Evolutionary conservation across 2,797 vertebrate genomes (phyloP).

Genomic region (Pyrocephalus nanus): DNA sequence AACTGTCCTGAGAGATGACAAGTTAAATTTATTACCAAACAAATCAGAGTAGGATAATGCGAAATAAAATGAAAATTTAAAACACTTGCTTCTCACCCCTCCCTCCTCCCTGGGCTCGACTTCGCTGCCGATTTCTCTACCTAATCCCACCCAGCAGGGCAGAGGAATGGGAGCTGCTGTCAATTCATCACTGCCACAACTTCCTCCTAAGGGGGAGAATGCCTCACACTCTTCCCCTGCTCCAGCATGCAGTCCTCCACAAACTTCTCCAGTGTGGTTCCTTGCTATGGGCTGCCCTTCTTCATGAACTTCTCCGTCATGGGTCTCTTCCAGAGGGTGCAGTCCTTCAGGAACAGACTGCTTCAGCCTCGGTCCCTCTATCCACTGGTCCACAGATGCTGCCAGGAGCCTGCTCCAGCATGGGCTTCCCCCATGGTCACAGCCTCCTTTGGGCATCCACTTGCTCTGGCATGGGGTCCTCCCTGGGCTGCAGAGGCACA

Average conservation of each 20-base stretch:
- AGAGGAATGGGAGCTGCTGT: background rate
- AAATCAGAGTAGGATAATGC: background rate
- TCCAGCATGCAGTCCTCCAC: fast-evolving
- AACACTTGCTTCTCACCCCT: background rate
- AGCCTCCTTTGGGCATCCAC: background rate
- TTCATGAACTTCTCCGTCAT: background rate
- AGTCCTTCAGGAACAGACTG: background rate
- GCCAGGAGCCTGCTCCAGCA: fast-evolving
- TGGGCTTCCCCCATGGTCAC: background rate
- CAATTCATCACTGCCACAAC: background rate
- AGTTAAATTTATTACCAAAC: background rate
- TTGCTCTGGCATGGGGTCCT: background rate
- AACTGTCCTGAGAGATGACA: background rate
- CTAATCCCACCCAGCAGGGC: fast-evolving
- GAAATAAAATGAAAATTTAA: background rate
- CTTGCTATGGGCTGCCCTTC: too few species aligned
- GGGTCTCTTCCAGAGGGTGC: background rate
- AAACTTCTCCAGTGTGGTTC: background rate
- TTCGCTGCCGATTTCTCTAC: background rate
- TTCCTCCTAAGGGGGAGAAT: background rate
- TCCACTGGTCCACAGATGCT: background rate
- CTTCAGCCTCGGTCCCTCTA: background rate
- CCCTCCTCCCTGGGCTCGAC: background rate
- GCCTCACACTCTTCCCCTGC: background rate
- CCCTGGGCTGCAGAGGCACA: background rate